phyloP scores from a whole-genome alignment of 1,140 invertebrate genomes.

The Drosophila suzukii region DNA sequence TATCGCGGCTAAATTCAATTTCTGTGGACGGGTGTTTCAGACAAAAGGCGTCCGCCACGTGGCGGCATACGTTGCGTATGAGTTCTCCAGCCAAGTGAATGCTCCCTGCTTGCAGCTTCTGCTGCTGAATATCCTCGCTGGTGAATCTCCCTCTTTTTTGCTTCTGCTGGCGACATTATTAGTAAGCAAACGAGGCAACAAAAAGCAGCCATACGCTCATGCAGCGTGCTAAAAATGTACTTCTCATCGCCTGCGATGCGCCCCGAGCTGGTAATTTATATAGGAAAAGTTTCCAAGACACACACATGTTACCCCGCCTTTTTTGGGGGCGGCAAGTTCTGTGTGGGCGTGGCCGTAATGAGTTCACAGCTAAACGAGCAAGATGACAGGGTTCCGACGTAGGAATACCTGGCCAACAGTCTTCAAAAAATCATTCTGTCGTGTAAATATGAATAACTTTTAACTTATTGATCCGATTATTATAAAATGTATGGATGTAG shows the following conservation, averaged over 20 bases:
- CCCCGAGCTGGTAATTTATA: constrained; percentile 66
- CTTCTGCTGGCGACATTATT: constrained; percentile 40
- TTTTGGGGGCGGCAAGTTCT: constrained; percentile 21
- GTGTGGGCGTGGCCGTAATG: constrained; percentile 44
- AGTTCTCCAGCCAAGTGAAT: constrained; percentile 22
- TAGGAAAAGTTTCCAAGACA: constrained; percentile 60
- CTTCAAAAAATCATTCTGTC: neutral
- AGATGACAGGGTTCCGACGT: neutral
- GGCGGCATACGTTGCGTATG: constrained; percentile 64
- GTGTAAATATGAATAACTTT: neutral
- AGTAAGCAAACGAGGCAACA: constrained; percentile 47
- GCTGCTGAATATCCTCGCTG: constrained; percentile 5
- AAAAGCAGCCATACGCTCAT: constrained; percentile 13
- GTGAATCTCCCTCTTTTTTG: constrained; percentile 21
- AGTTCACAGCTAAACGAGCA: constrained; percentile 27
- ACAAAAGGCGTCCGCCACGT: constrained; percentile 51
- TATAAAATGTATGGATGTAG: no score
- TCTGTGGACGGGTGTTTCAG: constrained; percentile 28
- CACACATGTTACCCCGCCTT: constrained; percentile 32
- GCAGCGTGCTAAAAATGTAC: constrained; percentile 52
- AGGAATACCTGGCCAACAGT: neutral
- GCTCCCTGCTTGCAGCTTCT: constrained; percentile 14
- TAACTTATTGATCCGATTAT: no score
- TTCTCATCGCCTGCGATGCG: constrained; percentile 39
- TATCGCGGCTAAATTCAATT: constrained; percentile 69